These are phyloP conservation scores for Calyptomena viridis DNA, from an alignment of 2,113 vertebrate genomes.

Conservation along the genomic window DNA sequence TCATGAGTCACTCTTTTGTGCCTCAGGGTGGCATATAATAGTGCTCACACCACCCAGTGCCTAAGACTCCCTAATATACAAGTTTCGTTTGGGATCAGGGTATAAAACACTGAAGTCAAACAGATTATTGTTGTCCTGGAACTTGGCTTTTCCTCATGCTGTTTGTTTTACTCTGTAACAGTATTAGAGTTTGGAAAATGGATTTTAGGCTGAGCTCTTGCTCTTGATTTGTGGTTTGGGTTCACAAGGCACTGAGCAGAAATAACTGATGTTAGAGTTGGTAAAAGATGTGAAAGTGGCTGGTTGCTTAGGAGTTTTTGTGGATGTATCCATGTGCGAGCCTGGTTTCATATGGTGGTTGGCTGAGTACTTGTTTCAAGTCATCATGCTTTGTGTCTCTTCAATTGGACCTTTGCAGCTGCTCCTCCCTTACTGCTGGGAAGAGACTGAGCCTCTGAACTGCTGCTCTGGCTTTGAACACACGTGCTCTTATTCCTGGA, in stretches of 20 bases:
- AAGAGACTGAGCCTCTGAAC: not conserved
- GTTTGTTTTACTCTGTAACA: not conserved
- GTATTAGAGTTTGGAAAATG: not conserved
- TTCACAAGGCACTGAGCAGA: not conserved
- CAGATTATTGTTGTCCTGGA: not conserved
- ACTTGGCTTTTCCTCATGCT: not conserved
- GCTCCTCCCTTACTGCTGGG: not conserved
- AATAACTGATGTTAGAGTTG: not conserved
- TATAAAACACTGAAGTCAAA: not conserved
- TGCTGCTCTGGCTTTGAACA: not conserved
- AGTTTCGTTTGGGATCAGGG: not conserved
- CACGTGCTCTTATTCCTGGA: not conserved
- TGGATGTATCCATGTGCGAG: not conserved
- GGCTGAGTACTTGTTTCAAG: not conserved
- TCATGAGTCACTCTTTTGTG: not conserved
- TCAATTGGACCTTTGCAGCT: not conserved
- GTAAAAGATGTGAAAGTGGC: not conserved
- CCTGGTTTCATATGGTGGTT: not conserved
- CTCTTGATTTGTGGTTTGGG: not conserved
- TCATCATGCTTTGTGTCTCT: not conserved
- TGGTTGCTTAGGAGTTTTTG: not conserved
- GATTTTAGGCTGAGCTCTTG: not conserved
- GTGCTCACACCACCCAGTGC: rapidly evolving
- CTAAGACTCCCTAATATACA: not conserved
- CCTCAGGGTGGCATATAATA: not conserved